These are phyloP conservation scores for Pygocentrus nattereri DNA, from an alignment of 2,797 vertebrate genomes.

Conservation along the genomic window DNA sequence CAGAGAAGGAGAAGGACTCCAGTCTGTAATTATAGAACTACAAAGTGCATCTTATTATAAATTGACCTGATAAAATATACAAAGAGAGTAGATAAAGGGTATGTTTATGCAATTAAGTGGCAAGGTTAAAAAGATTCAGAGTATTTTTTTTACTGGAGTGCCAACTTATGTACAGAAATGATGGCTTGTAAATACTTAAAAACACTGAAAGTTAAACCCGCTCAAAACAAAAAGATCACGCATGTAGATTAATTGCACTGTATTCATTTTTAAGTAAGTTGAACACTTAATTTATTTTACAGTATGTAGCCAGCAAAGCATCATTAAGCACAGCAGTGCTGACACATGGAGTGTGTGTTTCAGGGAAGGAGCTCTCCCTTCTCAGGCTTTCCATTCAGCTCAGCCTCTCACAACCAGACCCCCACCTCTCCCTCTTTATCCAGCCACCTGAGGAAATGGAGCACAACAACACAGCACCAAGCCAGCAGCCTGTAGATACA, in stretches of 20 bases:
- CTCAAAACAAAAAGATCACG: too few relatives aligned
- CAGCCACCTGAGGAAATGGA: constrained; percentile 3
- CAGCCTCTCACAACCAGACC: background rate
- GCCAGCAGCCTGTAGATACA: background rate
- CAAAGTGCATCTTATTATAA: too few relatives aligned
- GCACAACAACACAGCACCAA: background rate
- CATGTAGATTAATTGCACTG: background rate
- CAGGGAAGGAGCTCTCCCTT: background rate
- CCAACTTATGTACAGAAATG: too few relatives aligned
- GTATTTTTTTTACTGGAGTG: too few relatives aligned
- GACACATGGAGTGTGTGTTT: constrained; percentile 10
- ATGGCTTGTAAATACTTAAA: background rate
- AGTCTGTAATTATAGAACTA: too few relatives aligned
- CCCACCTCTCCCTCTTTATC: background rate
- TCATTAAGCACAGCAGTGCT: constrained; percentile 12
- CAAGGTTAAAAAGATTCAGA: too few relatives aligned
- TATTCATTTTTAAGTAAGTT: background rate
- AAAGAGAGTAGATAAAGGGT: too few relatives aligned
- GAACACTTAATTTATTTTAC: constrained; percentile 10
- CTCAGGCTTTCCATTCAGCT: background rate
- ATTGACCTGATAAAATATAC: too few relatives aligned
- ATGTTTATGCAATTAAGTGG: too few relatives aligned
- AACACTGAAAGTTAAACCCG: background rate
- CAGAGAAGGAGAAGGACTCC: too few relatives aligned
- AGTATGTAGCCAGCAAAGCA: background rate